Evolutionary conservation across 1,140 invertebrate genomes (phyloP).

Genomic region (Bombus fervidus): DNA sequence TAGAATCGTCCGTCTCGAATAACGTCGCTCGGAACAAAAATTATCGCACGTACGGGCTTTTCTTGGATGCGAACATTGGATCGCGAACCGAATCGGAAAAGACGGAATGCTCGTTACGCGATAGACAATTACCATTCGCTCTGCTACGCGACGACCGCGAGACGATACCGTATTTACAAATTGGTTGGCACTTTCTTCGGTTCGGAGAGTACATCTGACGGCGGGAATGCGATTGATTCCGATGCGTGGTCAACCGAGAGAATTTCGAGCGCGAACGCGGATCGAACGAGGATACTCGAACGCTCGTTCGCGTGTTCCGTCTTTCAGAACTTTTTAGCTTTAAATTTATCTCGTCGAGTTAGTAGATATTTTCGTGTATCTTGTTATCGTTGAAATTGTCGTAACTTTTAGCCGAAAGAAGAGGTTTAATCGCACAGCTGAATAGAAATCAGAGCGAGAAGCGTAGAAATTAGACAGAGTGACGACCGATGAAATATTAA

Average conservation of each 20-base stretch:
- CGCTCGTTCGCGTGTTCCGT: background rate
- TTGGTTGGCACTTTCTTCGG: slow-evolving; percentile 62
- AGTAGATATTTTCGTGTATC: background rate
- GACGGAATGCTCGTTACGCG: slow-evolving; percentile 37
- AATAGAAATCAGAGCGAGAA: no score
- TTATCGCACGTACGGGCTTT: background rate
- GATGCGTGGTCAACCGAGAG: slow-evolving; percentile 66
- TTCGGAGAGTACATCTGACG: slow-evolving; percentile 9
- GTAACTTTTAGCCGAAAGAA: rapidly evolving
- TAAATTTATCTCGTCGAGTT: no score
- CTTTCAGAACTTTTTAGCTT: no score
- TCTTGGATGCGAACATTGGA: background rate
- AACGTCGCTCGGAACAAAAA: background rate
- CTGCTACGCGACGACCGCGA: slow-evolving; percentile 9
- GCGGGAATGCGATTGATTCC: slow-evolving; percentile 47
- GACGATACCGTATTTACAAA: slow-evolving; percentile 55
- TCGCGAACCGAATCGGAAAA: slow-evolving; percentile 2
- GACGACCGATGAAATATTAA: background rate
- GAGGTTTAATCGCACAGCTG: rapidly evolving
- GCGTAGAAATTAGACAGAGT: background rate
- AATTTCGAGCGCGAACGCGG: slow-evolving; percentile 17
- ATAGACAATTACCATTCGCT: slow-evolving; percentile 43
- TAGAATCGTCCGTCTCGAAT: background rate
- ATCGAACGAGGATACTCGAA: slow-evolving; percentile 6
- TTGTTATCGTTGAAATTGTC: background rate